Evolutionary conservation across 2,888 invertebrate species (phyloP).

Genomic region (Muschampia plurimacula): DNA sequence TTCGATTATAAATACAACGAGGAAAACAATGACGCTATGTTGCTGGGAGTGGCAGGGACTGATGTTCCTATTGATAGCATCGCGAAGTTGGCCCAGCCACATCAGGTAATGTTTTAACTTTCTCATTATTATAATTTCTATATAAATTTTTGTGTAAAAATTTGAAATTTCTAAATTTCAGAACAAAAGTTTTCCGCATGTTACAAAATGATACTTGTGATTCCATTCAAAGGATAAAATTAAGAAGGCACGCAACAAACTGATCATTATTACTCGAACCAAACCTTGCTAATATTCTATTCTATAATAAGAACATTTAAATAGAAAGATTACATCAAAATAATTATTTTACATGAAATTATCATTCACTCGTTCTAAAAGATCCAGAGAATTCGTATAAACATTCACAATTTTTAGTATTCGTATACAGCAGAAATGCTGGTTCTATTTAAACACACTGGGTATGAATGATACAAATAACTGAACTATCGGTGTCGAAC

Average conservation of each 20-base stretch:
- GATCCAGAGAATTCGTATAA: constrained; percentile 8
- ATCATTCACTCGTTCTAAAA: not conserved
- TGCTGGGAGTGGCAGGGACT: constrained; percentile 98
- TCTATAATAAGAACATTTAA: too few species aligned
- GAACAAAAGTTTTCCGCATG: too few species aligned
- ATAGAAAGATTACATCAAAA: too few species aligned
- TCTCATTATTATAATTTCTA: not conserved
- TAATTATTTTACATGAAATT: not conserved
- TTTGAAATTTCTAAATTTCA: too few species aligned
- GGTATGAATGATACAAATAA: constrained; percentile 12
- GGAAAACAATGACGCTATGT: constrained; percentile 88
- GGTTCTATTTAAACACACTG: constrained; percentile 5
- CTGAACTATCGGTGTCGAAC: not conserved
- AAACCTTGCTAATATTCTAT: too few species aligned
- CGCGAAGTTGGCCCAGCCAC: constrained; percentile 94
- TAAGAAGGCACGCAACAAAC: too few species aligned
- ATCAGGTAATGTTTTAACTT: constrained; percentile 87
- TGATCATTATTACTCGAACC: not conserved
- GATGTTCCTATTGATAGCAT: constrained; percentile 97
- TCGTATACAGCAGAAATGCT: not conserved
- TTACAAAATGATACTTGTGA: too few species aligned
- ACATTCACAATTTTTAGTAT: not conserved
- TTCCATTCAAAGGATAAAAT: too few species aligned
- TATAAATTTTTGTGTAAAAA: too few species aligned
- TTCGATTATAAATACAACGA: constrained; percentile 91